Conservation (phyloP, 2,113 vertebrate species). For the Leptocoma aspasia region DNA sequence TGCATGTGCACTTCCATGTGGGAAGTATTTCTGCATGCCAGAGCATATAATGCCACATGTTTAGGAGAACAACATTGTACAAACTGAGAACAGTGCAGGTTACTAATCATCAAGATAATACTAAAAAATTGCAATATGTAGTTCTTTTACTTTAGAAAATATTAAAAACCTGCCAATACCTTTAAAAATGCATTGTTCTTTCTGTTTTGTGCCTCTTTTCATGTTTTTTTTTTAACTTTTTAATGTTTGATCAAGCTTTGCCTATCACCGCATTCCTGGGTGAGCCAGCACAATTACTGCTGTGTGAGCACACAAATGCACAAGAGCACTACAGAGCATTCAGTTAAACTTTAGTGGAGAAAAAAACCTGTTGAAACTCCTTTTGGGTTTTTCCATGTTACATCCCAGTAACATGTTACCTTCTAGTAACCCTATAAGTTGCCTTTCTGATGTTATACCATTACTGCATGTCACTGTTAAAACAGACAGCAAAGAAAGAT, state of each 20-base stretch:
- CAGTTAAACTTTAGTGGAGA: background rate
- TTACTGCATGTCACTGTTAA: background rate
- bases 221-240: background rate
- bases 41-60: background rate
- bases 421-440: background rate
- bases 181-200: background rate
- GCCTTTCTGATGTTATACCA: background rate
- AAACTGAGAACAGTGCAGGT: background rate
- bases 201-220: background rate
- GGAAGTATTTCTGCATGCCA: background rate
- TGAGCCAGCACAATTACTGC: background rate
- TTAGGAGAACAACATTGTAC: background rate
- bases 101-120: background rate
- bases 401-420: background rate
- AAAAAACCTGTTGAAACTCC: background rate
- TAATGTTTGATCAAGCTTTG: background rate
- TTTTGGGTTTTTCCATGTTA: background rate
- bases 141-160: background rate
- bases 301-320: background rate
- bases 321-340: background rate
- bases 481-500: background rate
- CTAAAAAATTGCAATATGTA: background rate
- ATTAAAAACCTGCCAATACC: background rate
- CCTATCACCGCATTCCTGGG: fast-evolving
- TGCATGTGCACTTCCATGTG: background rate